A percentile compares a stretch with the other conserved stretches of the same genome.
Evolutionary conservation across 2,888 invertebrate genomes (phyloP).

Genomic region (Labia minor): DNA sequence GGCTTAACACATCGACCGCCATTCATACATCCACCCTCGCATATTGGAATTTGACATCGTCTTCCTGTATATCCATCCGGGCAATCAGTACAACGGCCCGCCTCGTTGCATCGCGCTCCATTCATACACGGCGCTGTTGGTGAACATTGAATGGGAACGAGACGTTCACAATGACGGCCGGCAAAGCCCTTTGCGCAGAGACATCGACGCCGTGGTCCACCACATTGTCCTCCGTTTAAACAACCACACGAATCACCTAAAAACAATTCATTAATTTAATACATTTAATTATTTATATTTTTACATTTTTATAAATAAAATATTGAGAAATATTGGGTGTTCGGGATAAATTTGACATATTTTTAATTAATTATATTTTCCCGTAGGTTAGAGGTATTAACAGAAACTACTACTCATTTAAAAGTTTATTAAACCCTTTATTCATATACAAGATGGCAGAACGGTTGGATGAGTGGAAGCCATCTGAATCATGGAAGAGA

Average conservation of each 20-base stretch:
- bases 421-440: too few relatives aligned
- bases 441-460: too few relatives aligned
- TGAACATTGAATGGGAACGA: constrained; percentile 14
- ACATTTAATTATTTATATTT: constrained; percentile 3
- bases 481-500: too few relatives aligned
- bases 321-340: too few relatives aligned
- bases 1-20: constrained; percentile 77
- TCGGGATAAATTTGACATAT: too few relatives aligned
- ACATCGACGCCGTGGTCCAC: constrained; percentile 26
- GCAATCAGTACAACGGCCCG: constrained; percentile 21
- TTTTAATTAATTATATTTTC: too few relatives aligned
- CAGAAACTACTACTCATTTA: too few relatives aligned
- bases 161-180: constrained; percentile 28
- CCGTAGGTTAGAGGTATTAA: too few relatives aligned
- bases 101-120: constrained; percentile 25
- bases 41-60: constrained; percentile 41
- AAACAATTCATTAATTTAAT: background rate
- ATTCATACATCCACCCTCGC: constrained; percentile 66
- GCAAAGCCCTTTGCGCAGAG: constrained; percentile 28
- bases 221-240: constrained; percentile 29
- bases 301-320: too few relatives aligned
- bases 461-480: background rate
- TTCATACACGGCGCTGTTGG: constrained; percentile 25
- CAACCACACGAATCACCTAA: constrained; percentile 26
- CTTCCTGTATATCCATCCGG: constrained; percentile 18